Conservation (phyloP, 2,888 invertebrate genomes). For the Chloroclysta siterata region DNA sequence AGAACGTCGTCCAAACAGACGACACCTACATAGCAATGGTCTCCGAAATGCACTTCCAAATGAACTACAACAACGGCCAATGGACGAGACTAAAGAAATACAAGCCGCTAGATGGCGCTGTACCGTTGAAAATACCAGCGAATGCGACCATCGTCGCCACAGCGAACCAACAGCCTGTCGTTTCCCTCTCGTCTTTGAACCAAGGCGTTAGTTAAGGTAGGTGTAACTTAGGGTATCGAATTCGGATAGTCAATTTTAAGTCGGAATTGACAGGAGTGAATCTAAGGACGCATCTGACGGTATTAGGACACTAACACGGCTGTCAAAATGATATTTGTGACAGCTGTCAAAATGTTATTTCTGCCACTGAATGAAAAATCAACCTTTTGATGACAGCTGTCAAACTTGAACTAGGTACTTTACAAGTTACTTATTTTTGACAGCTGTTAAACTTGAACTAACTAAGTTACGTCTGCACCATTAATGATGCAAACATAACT, state of each 20-base stretch:
- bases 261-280: constrained; percentile 15
- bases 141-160: constrained; percentile 71
- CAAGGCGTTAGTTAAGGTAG: constrained; percentile 70
- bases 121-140: constrained; percentile 75
- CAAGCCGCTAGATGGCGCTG: constrained; percentile 88
- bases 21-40: constrained; percentile 92
- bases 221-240: constrained; percentile 19
- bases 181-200: constrained; percentile 67
- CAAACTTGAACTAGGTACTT: too few species aligned
- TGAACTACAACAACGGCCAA: constrained; percentile 99
- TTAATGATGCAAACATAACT: too few species aligned
- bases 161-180: constrained; percentile 73
- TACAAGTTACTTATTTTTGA: too few species aligned
- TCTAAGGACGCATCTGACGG: not conserved
- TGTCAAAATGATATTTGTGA: too few species aligned
- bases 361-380: too few species aligned
- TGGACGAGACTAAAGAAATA: constrained; percentile 97
- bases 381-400: too few species aligned
- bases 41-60: constrained; percentile 98
- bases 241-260: constrained; percentile 21
- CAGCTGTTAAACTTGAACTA: too few species aligned
- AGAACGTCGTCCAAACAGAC: constrained; percentile 94
- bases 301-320: too few species aligned
- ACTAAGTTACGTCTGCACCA: too few species aligned
- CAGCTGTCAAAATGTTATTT: too few species aligned